phyloP scores from a whole-genome alignment of 53 echinoderm and acorn worm genomes.

The Glandiceps talaboti region DNA sequence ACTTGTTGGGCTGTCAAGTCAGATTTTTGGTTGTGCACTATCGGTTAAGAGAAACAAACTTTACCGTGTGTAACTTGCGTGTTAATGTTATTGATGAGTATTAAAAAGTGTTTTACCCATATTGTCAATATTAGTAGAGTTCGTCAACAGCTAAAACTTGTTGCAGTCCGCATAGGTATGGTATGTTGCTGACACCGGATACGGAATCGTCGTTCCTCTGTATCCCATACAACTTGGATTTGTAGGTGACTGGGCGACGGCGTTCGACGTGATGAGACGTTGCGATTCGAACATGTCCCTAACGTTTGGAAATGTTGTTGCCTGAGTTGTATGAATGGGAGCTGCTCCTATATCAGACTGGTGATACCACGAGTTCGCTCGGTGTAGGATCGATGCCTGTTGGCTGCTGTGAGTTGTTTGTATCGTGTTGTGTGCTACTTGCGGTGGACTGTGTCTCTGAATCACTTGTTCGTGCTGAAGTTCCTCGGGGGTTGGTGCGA shows the following conservation, averaged over 20 bases:
- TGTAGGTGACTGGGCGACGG: not conserved
- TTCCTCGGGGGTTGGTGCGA: slow-evolving; percentile 91
- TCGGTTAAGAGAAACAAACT: not conserved
- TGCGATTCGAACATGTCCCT: not conserved
- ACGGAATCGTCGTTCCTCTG: not conserved
- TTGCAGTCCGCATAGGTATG: not conserved
- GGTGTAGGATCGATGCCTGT: not conserved
- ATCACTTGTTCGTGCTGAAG: slow-evolving; percentile 76
- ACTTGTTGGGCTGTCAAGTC: not conserved
- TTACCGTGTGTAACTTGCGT: not conserved
- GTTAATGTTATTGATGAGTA: not conserved
- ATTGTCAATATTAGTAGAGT: not conserved
- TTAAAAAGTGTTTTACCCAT: not conserved
- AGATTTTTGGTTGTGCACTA: not conserved
- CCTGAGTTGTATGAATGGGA: not conserved
- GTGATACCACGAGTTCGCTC: not conserved
- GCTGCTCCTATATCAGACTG: not conserved
- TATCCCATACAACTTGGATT: not conserved
- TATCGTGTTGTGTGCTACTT: slow-evolving; percentile 48
- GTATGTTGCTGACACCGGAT: not conserved
- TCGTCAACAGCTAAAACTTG: not conserved
- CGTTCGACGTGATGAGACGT: not conserved
- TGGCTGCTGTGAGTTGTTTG: slow-evolving; percentile 22
- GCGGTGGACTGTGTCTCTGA: slow-evolving; percentile 88
- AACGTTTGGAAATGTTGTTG: not conserved